phyloP scores from a whole-genome alignment of 2,113 vertebrate species.

The Sinocyclocheilus anshuiensis region DNA sequence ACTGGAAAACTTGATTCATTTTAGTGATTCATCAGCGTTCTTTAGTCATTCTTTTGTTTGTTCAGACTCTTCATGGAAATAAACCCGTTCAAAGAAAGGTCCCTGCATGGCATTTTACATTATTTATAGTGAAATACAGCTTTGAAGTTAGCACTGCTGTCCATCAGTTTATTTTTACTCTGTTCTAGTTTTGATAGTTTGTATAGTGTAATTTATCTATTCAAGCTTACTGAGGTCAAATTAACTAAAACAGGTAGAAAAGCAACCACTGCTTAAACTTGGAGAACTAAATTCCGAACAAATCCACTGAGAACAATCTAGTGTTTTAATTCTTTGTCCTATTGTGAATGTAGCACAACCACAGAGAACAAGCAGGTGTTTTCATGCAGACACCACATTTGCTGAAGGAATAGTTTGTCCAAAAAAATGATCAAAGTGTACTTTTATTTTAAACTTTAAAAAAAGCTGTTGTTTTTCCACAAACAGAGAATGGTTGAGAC shows the following conservation, averaged over 20 bases:
- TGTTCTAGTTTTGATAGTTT: background rate
- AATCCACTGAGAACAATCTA: background rate
- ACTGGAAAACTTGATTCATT: background rate
- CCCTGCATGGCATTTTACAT: background rate
- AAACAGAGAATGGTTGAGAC: background rate
- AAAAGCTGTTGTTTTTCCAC: background rate
- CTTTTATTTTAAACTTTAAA: too few species aligned
- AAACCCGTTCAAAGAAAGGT: background rate
- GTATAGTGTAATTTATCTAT: background rate
- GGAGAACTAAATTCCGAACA: background rate
- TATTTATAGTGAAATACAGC: background rate
- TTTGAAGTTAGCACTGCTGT: background rate
- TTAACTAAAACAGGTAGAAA: background rate
- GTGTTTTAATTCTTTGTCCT: background rate
- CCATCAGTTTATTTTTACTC: background rate
- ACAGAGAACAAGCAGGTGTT: too few species aligned
- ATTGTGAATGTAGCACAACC: too few species aligned
- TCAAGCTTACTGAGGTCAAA: background rate
- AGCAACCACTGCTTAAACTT: background rate
- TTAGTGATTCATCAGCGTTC: background rate
- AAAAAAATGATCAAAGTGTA: too few species aligned
- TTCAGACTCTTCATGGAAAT: background rate
- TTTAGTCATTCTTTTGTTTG: background rate
- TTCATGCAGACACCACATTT: too few species aligned
- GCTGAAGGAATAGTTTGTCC: too few species aligned